Base-by-base conservation (phyloP, 1,140 invertebrate species). In the Drosophila pruinosa region DNA sequence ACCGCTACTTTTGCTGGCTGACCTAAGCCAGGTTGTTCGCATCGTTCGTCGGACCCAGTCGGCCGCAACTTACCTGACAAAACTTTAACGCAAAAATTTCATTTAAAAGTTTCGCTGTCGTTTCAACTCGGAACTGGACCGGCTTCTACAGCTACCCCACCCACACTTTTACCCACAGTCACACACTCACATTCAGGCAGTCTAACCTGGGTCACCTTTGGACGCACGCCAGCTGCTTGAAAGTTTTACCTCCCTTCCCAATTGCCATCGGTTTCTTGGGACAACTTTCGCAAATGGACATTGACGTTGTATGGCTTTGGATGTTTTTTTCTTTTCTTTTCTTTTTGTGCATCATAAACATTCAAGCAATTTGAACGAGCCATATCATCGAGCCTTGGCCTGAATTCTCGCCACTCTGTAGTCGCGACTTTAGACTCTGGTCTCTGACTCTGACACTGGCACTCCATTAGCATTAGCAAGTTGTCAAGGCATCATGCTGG, bases 81-180 rank as follows among this genome's bases (percentile, higher is more conserved):
- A 86, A 86, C 82, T 86, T 86, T 88, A 88, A 88, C 74, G 77
- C 78, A 86, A 88, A 86, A 86, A 86, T 86, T 86, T 86, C 78
- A 86, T 86, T 86, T 86, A 82, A 86, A 86, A 86, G 82, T 86
- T 86, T 81, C 72, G 63, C 82, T 79, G 62, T 47, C 43, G 72
- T 36, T 52, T 31, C 34, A 41, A 54, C 50, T 58, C 15, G 53
- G 28, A 28, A 24, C 50, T 56, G 50, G 10, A 58, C 41, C 15
- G 24, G 41, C 17, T 39, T 14, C 10, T 15, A 7, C 34, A n/a
- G n/a, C n/a, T n/a, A 12, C 6, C 0, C 8, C 24, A 39, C 21
- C 15, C 8, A 4, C 8, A 22, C 7, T 14, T 3, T 12, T 8
- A n/a, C 26, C 22, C 3, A 22, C 2, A 24, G 2, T 7, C 10